phyloP scores from a whole-genome alignment of 1,140 invertebrate species.

The Microplitis mediator region DNA sequence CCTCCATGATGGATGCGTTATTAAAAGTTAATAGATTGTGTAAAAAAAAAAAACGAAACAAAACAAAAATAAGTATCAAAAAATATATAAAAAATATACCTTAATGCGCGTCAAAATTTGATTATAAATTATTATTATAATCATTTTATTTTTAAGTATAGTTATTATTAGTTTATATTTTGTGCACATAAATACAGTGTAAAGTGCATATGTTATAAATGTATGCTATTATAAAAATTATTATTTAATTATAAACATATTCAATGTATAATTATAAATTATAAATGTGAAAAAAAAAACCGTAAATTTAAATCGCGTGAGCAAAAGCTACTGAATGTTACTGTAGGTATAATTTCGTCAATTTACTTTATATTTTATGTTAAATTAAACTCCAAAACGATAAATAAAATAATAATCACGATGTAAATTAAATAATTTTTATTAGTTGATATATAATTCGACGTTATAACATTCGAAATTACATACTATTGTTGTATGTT shows the following conservation, averaged over 20 bases:
- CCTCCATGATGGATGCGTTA: slow-evolving; percentile 3
- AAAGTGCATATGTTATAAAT: too few species aligned
- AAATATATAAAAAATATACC: slow-evolving; percentile 15
- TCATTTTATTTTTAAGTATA: background rate
- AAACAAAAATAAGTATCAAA: slow-evolving; percentile 10
- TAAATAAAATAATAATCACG: background rate
- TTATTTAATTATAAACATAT: too few species aligned
- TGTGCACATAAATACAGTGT: background rate
- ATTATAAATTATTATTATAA: slow-evolving; percentile 7
- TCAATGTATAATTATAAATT: too few species aligned
- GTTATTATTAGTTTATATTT: background rate
- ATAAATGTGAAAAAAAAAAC: background rate
- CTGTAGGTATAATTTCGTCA: background rate
- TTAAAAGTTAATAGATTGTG: background rate
- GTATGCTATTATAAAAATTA: background rate
- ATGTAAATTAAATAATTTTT: slow-evolving; percentile 36
- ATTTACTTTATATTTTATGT: background rate
- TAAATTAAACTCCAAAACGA: background rate
- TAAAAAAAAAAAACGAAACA: slow-evolving; percentile 6
- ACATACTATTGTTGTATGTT: slow-evolving; percentile 54
- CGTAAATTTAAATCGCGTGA: background rate
- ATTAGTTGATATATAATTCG: slow-evolving; percentile 47
- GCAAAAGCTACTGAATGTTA: background rate
- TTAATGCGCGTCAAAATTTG: slow-evolving; percentile 30
- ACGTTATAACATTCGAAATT: slow-evolving; percentile 45